Evolutionary conservation across 2,888 invertebrate species (phyloP), one percentile per base, ranked within the genome.

Genomic region (Cantharis lateralis): DNA sequence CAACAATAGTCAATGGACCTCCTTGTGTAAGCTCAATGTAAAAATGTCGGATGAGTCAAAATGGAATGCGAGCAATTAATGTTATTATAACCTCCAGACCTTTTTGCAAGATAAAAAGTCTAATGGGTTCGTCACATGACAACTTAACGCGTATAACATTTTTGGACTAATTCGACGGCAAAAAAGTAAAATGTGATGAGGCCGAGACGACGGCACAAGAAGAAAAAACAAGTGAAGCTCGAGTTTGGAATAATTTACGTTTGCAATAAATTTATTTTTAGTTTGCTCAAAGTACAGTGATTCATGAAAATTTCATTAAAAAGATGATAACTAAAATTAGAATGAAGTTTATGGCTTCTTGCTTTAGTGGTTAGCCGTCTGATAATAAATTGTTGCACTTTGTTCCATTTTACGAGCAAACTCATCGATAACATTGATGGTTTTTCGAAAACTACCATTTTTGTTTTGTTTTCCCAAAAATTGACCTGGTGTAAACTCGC

Each of bases 91-190:
- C 64, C 64, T 20, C 64, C 7, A 66, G 64, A 66, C 64, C 64
- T 66, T 66, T 66, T 9, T 66, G 64, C 64, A 24, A 66, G 64
- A 66, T 66, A 66, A 66, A 66, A 66, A 66, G 64, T 20, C 64
- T 66, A 66, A 66, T 66, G 64, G 13, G 64, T 20, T 66, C 64
- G 20, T 66, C 64, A 24, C 64, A 66, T 20, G 64, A 64, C 64
- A 20, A 64, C 9, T 64, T 64, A 64, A 64, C 20, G 64, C 20
- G 64, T n/a, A 20, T 64, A n/a, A n/a, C 18, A 64, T 18, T 63
- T 32, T 48, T 48, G 48, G 48, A 48, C 48, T 48, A 48, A 48
- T 48, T n/a, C n/a, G 48, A 48, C 48, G 9, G 48, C n/a, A 48
- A 48, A 48, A 48, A 48, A n/a, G 13, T n/a, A 48, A 48, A n/a